phyloP scores from a whole-genome alignment of 2,888 invertebrate genomes.

The Morinoia aosen region DNA sequence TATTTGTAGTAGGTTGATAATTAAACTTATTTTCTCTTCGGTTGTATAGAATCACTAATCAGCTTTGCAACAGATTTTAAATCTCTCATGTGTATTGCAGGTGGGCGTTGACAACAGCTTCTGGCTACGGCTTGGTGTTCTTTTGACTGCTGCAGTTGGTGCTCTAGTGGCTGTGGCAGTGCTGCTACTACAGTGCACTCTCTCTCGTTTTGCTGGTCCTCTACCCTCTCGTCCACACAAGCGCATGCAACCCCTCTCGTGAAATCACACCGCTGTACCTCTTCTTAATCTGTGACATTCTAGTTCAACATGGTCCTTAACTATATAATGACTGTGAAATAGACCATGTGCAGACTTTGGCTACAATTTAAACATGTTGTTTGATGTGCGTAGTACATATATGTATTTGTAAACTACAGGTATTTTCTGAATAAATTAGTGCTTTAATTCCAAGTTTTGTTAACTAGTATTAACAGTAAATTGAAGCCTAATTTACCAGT shows the following conservation, averaged over 20 bases:
- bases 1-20: too few species aligned
- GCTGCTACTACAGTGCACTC: constrained; percentile 38
- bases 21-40: too few species aligned
- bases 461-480: neutral
- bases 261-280: neutral
- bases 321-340: neutral
- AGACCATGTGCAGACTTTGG: neutral
- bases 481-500: neutral
- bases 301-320: neutral
- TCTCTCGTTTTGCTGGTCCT: constrained; percentile 26
- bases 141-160: constrained; percentile 26
- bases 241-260: neutral
- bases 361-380: neutral
- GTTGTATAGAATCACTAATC: neutral
- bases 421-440: neutral
- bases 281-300: neutral
- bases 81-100: neutral
- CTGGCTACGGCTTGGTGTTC: neutral
- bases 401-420: neutral
- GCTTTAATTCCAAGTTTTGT: neutral
- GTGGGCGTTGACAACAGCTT: neutral
- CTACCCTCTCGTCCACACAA: constrained; percentile 7
- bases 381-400: neutral
- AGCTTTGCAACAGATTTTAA: neutral
- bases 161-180: neutral